Percentiles rank a stretch among this genome's conserved stretches.
Evolutionary conservation across 1,140 invertebrate genomes (phyloP).

Genomic region (Philopotamus ludificatus): DNA sequence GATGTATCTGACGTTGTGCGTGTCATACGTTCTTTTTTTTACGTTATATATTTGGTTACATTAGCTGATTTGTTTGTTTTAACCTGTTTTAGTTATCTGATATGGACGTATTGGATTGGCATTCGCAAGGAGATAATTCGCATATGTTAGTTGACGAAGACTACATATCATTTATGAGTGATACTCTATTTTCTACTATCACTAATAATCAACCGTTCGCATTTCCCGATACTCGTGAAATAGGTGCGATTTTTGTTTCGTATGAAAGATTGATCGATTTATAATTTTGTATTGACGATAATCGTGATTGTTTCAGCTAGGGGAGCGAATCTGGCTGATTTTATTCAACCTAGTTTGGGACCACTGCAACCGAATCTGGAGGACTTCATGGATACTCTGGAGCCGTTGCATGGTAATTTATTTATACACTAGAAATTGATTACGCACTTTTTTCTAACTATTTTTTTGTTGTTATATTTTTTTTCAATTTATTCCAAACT

Average conservation of each 20-base stretch:
- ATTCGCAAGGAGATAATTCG: slow-evolving; percentile 64
- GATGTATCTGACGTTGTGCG: slow-evolving; percentile 76
- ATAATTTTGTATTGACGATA: not conserved
- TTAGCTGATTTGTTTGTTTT: not conserved
- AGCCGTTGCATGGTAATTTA: slow-evolving; percentile 73
- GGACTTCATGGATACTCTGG: slow-evolving; percentile 91
- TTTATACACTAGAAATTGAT: not conserved
- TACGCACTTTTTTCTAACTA: not conserved
- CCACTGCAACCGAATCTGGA: slow-evolving; percentile 96
- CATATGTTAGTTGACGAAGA: slow-evolving; percentile 84
- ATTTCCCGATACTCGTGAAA: slow-evolving; percentile 95
- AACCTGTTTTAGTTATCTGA: slow-evolving; percentile 70
- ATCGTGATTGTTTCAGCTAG: slow-evolving; percentile 62
- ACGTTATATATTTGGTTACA: not conserved
- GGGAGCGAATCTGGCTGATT: slow-evolving; percentile 74
- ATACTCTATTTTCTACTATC: slow-evolving; percentile 86
- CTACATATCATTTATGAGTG: slow-evolving; percentile 86
- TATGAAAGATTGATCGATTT: not conserved
- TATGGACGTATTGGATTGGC: slow-evolving; percentile 76
- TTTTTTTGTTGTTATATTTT: not conserved
- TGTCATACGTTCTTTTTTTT: slow-evolving; percentile 10
- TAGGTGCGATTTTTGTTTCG: slow-evolving; percentile 64
- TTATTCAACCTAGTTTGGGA: slow-evolving; percentile 96
- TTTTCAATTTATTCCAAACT: not conserved
- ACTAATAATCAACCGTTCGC: slow-evolving; percentile 86